These are phyloP conservation scores for Netelia inedita DNA, from an alignment of 2,888 invertebrate genomes.

Conservation along the genomic window DNA sequence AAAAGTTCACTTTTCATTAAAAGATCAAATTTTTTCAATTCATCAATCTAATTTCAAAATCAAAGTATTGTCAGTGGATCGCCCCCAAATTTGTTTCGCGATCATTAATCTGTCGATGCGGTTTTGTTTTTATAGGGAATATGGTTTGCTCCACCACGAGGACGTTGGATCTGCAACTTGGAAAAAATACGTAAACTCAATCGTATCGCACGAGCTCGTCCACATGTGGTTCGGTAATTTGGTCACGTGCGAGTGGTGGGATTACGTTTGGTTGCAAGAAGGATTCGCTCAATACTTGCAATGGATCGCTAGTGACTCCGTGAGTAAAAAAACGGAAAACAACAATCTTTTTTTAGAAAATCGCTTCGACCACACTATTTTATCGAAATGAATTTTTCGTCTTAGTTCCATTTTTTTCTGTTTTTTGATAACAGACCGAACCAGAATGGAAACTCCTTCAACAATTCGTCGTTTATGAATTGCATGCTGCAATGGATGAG, in stretches of 20 bases:
- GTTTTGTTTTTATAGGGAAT: conserved; percentile 73
- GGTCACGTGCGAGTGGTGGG: conserved; percentile 90
- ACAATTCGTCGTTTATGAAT: conserved; percentile 86
- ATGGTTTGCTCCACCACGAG: conserved; percentile 75
- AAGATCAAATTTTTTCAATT: not conserved
- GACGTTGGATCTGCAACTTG: conserved; percentile 69
- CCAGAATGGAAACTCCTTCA: conserved; percentile 86
- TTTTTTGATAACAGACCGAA: conserved; percentile 77
- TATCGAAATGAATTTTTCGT: not conserved
- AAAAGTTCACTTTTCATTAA: not conserved
- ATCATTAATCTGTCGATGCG: too few relatives aligned
- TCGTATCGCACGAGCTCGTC: conserved; percentile 89
- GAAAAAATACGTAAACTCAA: conserved; percentile 87
- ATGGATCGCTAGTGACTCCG: conserved; percentile 78
- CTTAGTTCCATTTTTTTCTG: not conserved
- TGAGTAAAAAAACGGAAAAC: conserved; percentile 61
- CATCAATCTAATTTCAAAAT: conserved; percentile 18
- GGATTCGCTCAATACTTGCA: conserved; percentile 89
- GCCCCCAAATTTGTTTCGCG: too few relatives aligned
- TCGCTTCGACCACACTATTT: not conserved
- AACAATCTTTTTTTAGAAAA: not conserved
- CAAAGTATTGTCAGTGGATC: too few relatives aligned
- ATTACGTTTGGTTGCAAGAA: conserved; percentile 90
- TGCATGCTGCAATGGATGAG: conserved; percentile 83
- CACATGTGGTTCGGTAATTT: conserved; percentile 93